Conservation (phyloP, 1,140 invertebrate species). For the Teleopsis dalmanni region DNA sequence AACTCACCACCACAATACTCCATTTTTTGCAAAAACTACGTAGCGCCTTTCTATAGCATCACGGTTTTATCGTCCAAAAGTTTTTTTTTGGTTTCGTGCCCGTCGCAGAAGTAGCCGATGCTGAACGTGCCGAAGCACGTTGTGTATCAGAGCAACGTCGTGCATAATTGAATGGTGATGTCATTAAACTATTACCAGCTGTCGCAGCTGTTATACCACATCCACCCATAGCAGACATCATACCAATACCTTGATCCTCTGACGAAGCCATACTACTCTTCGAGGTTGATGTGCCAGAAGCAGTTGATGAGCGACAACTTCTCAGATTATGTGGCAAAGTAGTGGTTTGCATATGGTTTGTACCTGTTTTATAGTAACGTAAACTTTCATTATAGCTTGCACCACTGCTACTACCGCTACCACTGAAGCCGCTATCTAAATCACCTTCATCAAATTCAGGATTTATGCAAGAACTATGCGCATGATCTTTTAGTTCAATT, state of each 20-base stretch:
- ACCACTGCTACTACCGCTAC: slow-evolving; percentile 61
- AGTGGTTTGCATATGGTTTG: slow-evolving; percentile 17
- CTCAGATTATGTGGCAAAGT: slow-evolving; percentile 34
- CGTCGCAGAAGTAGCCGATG: slow-evolving; percentile 21
- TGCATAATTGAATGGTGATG: slow-evolving; percentile 31
- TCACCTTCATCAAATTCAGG: slow-evolving; percentile 57
- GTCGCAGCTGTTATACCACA: slow-evolving; percentile 2
- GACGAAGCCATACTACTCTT: slow-evolving; percentile 41
- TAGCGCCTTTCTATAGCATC: slow-evolving; percentile 40
- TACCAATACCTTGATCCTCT: slow-evolving; percentile 34
- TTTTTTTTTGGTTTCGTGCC: slow-evolving; percentile 41
- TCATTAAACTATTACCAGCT: background rate
- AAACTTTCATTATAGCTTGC: slow-evolving; percentile 65
- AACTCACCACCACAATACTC: too few relatives aligned
- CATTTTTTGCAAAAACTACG: too few relatives aligned
- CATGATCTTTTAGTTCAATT: slow-evolving; percentile 63
- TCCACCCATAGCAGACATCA: slow-evolving; percentile 4
- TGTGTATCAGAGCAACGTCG: slow-evolving; percentile 35
- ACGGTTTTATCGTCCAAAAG: slow-evolving; percentile 43
- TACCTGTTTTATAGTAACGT: slow-evolving; percentile 44
- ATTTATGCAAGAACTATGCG: slow-evolving; percentile 53
- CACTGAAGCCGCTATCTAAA: slow-evolving; percentile 72
- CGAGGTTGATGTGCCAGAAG: slow-evolving; percentile 35
- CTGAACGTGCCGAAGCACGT: slow-evolving; percentile 25
- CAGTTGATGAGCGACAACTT: slow-evolving; percentile 36